Percentiles rank a stretch among this genome's conserved stretches.
phyloP scores from a whole-genome alignment of 2,888 invertebrate species.

The Sarcophaga caerulescens region DNA sequence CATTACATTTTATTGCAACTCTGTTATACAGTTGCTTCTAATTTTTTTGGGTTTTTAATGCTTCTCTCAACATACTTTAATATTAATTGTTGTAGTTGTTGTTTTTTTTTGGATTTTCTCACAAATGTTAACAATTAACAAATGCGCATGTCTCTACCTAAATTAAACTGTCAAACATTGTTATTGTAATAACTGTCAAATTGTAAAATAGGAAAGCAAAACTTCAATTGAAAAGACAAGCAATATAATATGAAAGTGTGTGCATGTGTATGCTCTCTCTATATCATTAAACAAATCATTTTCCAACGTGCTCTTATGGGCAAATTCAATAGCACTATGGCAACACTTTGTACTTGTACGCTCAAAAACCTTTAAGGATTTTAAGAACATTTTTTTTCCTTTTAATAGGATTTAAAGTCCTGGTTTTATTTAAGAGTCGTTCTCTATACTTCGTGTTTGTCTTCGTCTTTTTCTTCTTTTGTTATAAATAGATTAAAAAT shows the following conservation, averaged over 20 bases:
- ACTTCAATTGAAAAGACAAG: not conserved
- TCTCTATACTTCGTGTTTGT: no score
- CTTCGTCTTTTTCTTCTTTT: no score
- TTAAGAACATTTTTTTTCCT: not conserved
- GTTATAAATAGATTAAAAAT: not conserved
- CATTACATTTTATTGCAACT: not conserved
- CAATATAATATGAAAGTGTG: not conserved
- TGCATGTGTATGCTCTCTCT: no score
- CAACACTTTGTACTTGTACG: not conserved
- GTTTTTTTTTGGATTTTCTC: not conserved
- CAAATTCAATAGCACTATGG: no score
- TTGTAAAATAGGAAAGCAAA: not conserved
- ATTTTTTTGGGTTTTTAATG: not conserved
- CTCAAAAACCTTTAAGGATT: not conserved
- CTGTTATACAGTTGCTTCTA: not conserved
- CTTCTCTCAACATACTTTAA: not conserved
- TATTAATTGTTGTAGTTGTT: constrained; percentile 7
- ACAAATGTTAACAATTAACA: constrained; percentile 57
- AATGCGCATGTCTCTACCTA: constrained; percentile 59
- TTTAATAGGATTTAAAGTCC: no score
- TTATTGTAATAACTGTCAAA: constrained; percentile 66
- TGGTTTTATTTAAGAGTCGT: no score
- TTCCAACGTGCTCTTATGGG: not conserved
- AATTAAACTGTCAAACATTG: constrained; percentile 54
- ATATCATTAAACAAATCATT: no score